A percentile compares a stretch with the other conserved stretches of the same genome.
Evolutionary conservation across 2,797 vertebrate genomes (phyloP).

Genomic region (Zenarchopterus dispar): DNA sequence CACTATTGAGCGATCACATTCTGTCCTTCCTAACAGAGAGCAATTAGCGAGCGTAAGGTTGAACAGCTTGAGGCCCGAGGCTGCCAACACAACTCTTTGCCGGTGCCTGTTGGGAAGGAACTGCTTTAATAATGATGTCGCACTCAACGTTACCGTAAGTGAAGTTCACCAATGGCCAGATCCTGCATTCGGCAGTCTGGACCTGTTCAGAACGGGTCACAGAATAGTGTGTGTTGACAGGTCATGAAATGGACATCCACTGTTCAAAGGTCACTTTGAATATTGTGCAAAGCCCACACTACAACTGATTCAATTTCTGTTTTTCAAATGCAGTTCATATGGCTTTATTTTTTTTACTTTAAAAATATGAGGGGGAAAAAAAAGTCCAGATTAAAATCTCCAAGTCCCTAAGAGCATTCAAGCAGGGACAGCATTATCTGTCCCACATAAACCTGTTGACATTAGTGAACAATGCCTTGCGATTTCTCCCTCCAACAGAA

Average conservation of each 20-base stretch:
- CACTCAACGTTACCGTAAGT: constrained; percentile 33
- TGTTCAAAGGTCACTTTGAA: background rate
- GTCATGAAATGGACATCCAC: constrained; percentile 5
- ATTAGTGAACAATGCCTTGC: constrained; percentile 20
- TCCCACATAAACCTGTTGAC: constrained; percentile 24
- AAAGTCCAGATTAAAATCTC: constrained; percentile 38
- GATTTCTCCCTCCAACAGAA: constrained; percentile 32
- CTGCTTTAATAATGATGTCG: constrained; percentile 58
- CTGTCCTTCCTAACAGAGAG: constrained; percentile 63
- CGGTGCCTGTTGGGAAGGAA: constrained; percentile 43
- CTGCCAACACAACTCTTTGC: constrained; percentile 53
- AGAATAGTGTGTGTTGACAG: constrained; percentile 18
- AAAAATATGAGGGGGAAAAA: constrained; percentile 10
- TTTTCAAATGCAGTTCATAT: background rate
- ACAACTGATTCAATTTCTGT: constrained; percentile 16
- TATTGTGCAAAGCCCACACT: constrained; percentile 1
- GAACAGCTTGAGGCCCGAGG: constrained; percentile 66
- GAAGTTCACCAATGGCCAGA: constrained; percentile 44
- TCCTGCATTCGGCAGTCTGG: constrained; percentile 18
- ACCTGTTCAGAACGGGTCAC: constrained; percentile 26
- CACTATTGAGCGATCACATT: constrained; percentile 57
- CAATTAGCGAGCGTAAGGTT: constrained; percentile 71
- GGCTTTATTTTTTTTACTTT: background rate
- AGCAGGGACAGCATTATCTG: constrained; percentile 6
- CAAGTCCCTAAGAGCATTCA: background rate